Evolutionary conservation across 2,113 vertebrate species (phyloP), one percentile per base, ranked within the genome.

Genomic region (Brachyhypopomus gauderio): DNA sequence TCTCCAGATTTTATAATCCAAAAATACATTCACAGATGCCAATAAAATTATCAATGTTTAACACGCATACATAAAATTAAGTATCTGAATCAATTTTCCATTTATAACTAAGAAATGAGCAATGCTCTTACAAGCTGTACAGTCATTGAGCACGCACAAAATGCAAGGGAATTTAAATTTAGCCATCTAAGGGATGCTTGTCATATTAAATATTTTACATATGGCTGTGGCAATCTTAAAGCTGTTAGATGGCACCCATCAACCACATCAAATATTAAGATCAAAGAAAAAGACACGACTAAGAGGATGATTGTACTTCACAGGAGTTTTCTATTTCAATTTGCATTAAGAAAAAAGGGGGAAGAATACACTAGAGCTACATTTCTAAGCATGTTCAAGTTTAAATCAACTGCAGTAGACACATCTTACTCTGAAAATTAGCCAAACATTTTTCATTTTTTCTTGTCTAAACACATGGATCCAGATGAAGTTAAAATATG

Each of bases 281-380:
- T 86, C 72, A 78, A 62, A 84, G 36, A 86, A 36, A 81, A 36
- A 52, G 75, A 79, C 45, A 11, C 60, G 45, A 80, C 27, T 79
- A 75, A 83, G 90, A 52, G 5, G 85, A 88, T 90, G 91, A 93
- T 93, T 93, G 92, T 92, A 90, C 90, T 88, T 94, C 91, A 93
- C 91, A 91, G 27, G 80, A 86, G 87, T 83, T 85, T 59, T 22
- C 63, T 56, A 66, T 77, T 76, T 66, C 36, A 48, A 19, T 77
- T 67, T 77, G 66, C 66, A 20, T 70, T 70, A 8, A 55, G 55
- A 16, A 22, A 77, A 64, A 27, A 20, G 16, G 14, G 14, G 16
- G 9, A 64, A 36, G 81, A 59, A 72, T 85, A 60, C 78, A 34
- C 17, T 83, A 77, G 30, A 81, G 71, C 81, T 85, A 87, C 48